Conservation (phyloP, 2,113 vertebrate genomes). For the Paratilapia polleni region DNA sequence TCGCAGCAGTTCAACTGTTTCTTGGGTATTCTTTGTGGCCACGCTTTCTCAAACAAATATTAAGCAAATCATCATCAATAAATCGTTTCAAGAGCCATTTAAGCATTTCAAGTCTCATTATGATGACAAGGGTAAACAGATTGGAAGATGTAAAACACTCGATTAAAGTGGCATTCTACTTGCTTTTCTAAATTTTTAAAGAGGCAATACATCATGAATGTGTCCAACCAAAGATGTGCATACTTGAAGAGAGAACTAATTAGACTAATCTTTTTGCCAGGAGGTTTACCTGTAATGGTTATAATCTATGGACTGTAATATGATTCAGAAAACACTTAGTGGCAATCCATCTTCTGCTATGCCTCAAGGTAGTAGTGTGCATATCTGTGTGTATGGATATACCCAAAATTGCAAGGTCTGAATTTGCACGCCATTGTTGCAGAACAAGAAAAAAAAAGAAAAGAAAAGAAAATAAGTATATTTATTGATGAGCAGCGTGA, state of each 20-base stretch:
- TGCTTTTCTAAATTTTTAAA: conserved; percentile 68
- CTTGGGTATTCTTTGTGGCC: conserved; percentile 11
- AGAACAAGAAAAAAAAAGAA: background rate
- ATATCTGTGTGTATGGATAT: background rate
- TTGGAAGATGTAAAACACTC: conserved; percentile 74
- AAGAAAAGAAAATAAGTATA: no score
- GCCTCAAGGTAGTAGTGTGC: conserved; percentile 58
- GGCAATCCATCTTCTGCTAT: conserved; percentile 74
- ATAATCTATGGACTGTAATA: conserved; percentile 78
- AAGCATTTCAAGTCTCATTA: conserved; percentile 69
- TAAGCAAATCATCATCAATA: conserved; percentile 60
- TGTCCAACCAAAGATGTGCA: conserved; percentile 59
- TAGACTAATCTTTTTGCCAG: conserved; percentile 78
- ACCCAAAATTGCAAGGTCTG: conserved; percentile 16
- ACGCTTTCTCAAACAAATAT: conserved; percentile 46
- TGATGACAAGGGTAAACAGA: conserved; percentile 71
- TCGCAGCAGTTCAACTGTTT: conserved; percentile 28
- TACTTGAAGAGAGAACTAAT: conserved; percentile 78
- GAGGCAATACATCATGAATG: conserved; percentile 73
- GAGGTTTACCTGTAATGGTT: conserved; percentile 81
- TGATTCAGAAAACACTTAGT: conserved; percentile 73
- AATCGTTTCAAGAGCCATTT: conserved; percentile 57
- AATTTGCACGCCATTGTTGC: conserved; percentile 12
- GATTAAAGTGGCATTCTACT: conserved; percentile 71
- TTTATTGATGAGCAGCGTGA: background rate